Evolutionary conservation across 2,888 invertebrate species (phyloP).

Genomic region (Meiosimyza decipiens): DNA sequence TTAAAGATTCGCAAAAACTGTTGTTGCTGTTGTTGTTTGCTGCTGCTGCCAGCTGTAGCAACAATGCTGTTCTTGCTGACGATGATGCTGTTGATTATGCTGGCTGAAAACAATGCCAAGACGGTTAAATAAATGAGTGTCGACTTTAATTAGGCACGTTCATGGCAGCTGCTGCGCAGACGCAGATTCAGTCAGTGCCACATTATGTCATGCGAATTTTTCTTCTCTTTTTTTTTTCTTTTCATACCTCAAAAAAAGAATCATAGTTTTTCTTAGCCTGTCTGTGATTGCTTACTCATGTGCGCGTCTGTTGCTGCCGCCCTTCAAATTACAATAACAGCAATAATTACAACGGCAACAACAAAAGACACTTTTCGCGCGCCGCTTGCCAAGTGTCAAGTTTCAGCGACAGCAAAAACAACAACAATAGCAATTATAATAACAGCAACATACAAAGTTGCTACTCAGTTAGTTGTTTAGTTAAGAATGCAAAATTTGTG

Average conservation of each 20-base stretch:
- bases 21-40: neutral
- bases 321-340: neutral
- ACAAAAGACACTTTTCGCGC: neutral
- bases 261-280: neutral
- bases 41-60: neutral
- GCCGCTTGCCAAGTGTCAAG: constrained; percentile 12
- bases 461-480: no score
- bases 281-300: neutral
- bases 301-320: constrained; percentile 1
- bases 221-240: no score
- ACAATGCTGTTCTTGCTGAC: no score
- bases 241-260: no score
- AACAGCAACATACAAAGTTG: neutral
- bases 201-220: constrained; percentile 30
- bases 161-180: constrained; percentile 14
- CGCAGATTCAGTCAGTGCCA: neutral
- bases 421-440: constrained; percentile 2
- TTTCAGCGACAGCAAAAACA: constrained; percentile 9
- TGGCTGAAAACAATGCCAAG: neutral
- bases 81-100: neutral
- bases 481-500: no score
- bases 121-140: neutral
- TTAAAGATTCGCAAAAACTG: neutral
- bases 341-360: no score
- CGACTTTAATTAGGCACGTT: constrained; percentile 18